These are phyloP conservation scores for Beaufortia kweichowensis DNA, from an alignment of 2,113 vertebrate genomes.

Conservation along the genomic window DNA sequence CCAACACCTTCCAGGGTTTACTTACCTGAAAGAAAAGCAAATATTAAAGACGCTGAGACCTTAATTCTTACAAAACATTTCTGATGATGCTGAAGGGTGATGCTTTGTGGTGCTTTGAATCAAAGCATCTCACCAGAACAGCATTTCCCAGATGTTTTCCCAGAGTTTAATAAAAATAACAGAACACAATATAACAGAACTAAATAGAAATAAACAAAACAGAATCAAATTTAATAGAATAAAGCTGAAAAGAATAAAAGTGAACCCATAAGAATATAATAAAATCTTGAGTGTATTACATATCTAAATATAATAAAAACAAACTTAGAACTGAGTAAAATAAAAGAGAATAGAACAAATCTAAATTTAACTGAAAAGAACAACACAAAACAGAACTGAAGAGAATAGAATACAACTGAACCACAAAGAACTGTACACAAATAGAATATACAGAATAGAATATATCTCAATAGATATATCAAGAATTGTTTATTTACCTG, in stretches of 20 bases:
- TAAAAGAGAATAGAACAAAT: neutral
- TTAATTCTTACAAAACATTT: too few species aligned
- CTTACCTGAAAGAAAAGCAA: constrained; percentile 82
- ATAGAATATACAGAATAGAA: neutral
- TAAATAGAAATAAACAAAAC: neutral
- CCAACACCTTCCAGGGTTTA: constrained; percentile 85
- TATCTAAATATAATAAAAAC: neutral
- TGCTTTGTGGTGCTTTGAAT: too few species aligned
- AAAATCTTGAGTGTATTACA: too few species aligned
- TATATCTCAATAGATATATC: neutral
- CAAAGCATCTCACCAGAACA: too few species aligned
- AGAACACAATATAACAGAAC: too few species aligned
- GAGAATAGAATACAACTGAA: neutral
- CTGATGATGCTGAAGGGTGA: too few species aligned
- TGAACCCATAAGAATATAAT: too few species aligned
- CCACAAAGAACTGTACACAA: neutral
- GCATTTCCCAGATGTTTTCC: too few species aligned
- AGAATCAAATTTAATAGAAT: neutral
- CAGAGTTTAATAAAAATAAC: too few species aligned
- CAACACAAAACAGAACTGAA: neutral
- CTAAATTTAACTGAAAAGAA: neutral
- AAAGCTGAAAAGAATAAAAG: neutral
- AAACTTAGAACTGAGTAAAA: neutral
- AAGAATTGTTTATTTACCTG: constrained; percentile 76
- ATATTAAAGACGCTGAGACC: neutral